Evolutionary conservation across 2,797 vertebrate genomes (phyloP), one percentile per base, ranked within the genome.

Genomic region (Phoeniculus purpureus): DNA sequence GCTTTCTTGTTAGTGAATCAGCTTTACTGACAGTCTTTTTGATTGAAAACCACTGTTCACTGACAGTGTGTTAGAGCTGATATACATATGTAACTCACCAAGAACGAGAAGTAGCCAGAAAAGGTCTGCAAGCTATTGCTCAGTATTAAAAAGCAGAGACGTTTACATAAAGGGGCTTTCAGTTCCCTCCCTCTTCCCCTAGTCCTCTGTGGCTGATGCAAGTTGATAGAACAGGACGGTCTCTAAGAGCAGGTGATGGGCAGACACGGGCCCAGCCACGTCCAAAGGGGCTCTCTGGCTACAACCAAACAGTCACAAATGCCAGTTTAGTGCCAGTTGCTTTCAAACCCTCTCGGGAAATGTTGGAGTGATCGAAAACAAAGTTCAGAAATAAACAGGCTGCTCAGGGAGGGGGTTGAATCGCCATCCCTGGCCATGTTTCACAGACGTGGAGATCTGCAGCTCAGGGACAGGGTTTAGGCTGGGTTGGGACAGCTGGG

Each of bases 31-130:
- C 97, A 97, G 96, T 56, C 92, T 96, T 77, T 95, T 96, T 97
- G 98, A 98, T 97, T 96, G 97, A 97, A 97, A 98, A 98, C 97
- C 97, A 97, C 95, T 96, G 94, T 93, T 97, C 95, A 47, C 85
- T 97, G 96, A 96, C 97, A 96, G 93, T 34, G 94, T 88, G 94
- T 94, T 95, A 95, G 96, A 94, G 95, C 90, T 84, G 77, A 96
- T 95, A 90, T 95, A 95, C 97, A 97, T 96, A 96, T 94, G 90
- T 76, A 96, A 76, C 95, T 96, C 85, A 47, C 50, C 86, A 78
- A 96, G 95, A 79, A 84, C 12, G 83, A 87, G 94, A 93, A 70
- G 60, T 68, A 93, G 75, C 73, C 79, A 45, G 12, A 34, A 77
- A 89, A 92, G 90, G 90, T 67, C 78, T 67, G 70, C 59, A 85